phyloP scores from a whole-genome alignment of 2,797 vertebrate species.

The Sebastes steindachneri region DNA sequence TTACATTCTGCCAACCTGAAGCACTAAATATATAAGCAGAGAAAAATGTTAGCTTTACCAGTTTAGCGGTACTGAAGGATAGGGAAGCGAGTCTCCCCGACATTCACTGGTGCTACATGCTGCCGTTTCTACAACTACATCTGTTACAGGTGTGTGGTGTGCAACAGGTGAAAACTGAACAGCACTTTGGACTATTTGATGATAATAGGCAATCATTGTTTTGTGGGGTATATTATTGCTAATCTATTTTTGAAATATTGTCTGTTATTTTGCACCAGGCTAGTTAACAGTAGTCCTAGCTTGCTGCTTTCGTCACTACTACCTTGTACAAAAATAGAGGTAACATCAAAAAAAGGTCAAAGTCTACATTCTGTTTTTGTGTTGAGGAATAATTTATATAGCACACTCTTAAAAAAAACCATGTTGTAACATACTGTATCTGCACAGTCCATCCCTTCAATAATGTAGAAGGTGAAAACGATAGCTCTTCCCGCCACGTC shows the following conservation, averaged over 20 bases:
- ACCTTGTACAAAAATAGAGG: constrained; percentile 37
- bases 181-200: constrained; percentile 38
- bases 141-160: constrained; percentile 29
- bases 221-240: constrained; percentile 6
- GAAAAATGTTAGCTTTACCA: constrained; percentile 1
- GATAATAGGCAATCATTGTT: constrained; percentile 13
- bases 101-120: constrained; percentile 56
- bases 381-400: constrained; percentile 6
- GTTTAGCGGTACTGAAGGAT: constrained; percentile 2
- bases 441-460: constrained; percentile 4
- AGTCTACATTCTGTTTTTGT: background rate
- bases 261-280: constrained; percentile 42
- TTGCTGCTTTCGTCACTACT: constrained; percentile 53
- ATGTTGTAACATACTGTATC: background rate
- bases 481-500: background rate
- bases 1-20: constrained; percentile 8
- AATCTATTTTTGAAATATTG: constrained; percentile 14
- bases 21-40: background rate
- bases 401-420: background rate
- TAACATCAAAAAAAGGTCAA: constrained; percentile 9
- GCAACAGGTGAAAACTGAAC: constrained; percentile 16
- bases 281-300: constrained; percentile 23
- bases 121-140: constrained; percentile 24
- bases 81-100: background rate
- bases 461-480: background rate